These are phyloP conservation scores for Leptinotarsa rubiginosa DNA, from an alignment of 2,888 invertebrate species.

Conservation along the genomic window DNA sequence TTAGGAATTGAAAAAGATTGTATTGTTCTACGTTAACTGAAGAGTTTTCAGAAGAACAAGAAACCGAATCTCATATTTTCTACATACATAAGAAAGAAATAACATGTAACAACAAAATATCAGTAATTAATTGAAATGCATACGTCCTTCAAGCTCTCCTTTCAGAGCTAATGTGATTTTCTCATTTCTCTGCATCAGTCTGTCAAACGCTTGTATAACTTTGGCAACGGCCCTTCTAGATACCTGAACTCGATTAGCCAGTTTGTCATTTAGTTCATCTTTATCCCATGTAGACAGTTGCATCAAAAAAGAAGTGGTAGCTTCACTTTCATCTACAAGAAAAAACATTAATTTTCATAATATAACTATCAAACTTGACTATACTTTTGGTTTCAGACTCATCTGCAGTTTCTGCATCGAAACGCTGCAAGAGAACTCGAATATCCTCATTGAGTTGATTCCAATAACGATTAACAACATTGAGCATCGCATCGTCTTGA, in stretches of 20 bases:
- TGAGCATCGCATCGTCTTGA: constrained; percentile 97
- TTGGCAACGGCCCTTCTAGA: constrained; percentile 97
- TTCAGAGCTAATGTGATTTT: constrained; percentile 91
- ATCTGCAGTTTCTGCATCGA: constrained; percentile 97
- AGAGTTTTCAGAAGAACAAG: too few relatives aligned
- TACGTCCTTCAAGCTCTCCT: constrained; percentile 81
- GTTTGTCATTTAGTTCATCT: constrained; percentile 94
- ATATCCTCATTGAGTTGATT: constrained; percentile 98
- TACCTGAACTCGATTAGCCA: constrained; percentile 95
- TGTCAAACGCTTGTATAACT: constrained; percentile 95
- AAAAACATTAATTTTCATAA: constrained; percentile 23
- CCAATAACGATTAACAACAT: constrained; percentile 97
- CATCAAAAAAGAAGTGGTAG: constrained; percentile 94
- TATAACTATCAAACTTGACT: not conserved
- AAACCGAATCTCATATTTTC: too few relatives aligned
- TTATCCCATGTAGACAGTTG: constrained; percentile 98
- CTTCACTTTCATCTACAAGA: constrained; percentile 90
- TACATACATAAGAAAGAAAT: not conserved
- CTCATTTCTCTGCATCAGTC: constrained; percentile 94
- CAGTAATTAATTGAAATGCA: constrained; percentile 46
- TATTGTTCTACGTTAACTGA: too few relatives aligned
- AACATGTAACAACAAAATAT: not conserved
- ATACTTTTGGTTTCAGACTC: constrained; percentile 94
- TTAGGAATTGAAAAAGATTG: too few relatives aligned
- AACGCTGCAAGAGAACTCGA: constrained; percentile 90